phyloP scores from a whole-genome alignment of 2,113 vertebrate species.

The Mastomys natalensis region DNA sequence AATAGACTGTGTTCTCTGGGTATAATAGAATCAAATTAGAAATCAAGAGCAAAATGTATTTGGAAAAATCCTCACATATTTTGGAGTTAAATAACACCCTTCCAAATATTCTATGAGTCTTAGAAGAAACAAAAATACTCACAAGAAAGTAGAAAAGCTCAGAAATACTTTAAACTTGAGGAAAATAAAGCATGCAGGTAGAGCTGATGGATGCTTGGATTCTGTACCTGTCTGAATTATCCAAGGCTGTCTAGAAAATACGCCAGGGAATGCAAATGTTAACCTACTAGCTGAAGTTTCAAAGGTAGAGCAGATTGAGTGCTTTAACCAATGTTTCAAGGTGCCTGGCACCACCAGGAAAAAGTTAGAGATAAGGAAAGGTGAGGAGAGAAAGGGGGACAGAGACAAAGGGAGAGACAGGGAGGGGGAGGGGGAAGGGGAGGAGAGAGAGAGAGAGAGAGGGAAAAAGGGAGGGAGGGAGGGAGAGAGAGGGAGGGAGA shows the following conservation, averaged over 20 bases:
- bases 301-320: too few relatives aligned
- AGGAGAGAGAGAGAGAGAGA: too few relatives aligned
- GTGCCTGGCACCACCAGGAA: too few relatives aligned
- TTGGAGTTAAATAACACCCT: background rate
- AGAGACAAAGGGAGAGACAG: too few relatives aligned
- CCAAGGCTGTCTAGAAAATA: background rate
- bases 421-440: too few relatives aligned
- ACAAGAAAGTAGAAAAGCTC: background rate
- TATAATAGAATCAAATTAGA: constrained; percentile 19
- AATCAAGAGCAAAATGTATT: background rate
- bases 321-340: too few relatives aligned
- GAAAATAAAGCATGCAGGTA: background rate
- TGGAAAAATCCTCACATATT: background rate
- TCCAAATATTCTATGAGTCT: background rate
- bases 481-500: too few relatives aligned
- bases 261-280: too few relatives aligned
- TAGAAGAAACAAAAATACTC: background rate
- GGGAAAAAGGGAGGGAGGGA: rapidly evolving
- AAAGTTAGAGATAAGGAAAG: too few relatives aligned
- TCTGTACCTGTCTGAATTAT: background rate
- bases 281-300: too few relatives aligned
- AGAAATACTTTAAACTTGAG: background rate
- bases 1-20: background rate
- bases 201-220: background rate
- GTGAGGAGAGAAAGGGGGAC: too few relatives aligned